Percentiles rank a stretch among this genome's conserved stretches.
phyloP scores from a whole-genome alignment of 2,888 invertebrate genomes.

The Hemaris fuciformis region DNA sequence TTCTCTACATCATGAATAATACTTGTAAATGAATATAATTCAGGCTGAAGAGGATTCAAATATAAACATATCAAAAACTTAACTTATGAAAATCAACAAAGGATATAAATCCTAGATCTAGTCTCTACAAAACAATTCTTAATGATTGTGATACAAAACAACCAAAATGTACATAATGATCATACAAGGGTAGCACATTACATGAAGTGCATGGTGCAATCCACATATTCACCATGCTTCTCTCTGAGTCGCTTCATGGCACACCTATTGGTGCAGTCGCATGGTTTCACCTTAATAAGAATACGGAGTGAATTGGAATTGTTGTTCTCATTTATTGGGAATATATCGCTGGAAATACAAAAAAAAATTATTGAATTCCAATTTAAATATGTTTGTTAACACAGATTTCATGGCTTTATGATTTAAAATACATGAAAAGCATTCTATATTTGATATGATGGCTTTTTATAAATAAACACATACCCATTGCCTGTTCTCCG shows the following conservation, averaged over 20 bases:
- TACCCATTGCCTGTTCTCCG: neutral
- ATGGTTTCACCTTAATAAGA: neutral
- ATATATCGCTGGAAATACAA: neutral
- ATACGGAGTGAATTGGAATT: neutral
- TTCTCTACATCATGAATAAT: no score
- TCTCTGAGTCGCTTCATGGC: neutral
- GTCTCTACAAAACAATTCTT: no score
- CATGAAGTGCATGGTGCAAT: neutral
- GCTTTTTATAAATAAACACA: neutral
- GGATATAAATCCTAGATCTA: neutral
- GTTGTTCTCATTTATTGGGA: neutral
- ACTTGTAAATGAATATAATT: no score
- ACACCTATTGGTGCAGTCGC: neutral
- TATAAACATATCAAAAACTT: no score
- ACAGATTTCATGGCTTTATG: no score
- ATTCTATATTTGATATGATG: no score
- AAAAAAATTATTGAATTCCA: neutral
- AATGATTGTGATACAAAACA: neutral
- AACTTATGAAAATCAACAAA: no score
- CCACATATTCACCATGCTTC: neutral
- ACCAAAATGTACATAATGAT: neutral
- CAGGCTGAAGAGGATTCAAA: no score
- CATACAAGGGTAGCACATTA: neutral
- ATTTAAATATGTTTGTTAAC: no score
- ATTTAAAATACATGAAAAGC: no score